Conservation (phyloP, 1,140 invertebrate species). For the Orius laevigatus region DNA sequence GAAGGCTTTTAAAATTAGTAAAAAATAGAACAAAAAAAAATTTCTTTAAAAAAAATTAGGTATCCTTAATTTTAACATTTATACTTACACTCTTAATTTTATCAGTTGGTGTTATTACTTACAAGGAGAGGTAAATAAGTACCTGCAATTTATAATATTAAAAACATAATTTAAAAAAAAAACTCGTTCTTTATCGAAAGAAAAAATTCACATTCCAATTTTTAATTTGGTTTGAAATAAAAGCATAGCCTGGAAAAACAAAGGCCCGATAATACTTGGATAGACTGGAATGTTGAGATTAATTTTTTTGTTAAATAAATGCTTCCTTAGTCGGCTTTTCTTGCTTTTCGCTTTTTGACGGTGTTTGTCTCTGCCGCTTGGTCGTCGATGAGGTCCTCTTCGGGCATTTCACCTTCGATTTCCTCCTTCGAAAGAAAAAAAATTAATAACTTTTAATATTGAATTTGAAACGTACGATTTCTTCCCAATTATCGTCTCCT, state of each 20-base stretch:
- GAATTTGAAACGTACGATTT: neutral
- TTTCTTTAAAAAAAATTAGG: too few species aligned
- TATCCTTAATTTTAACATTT: too few species aligned
- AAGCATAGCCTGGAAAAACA: neutral
- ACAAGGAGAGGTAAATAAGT: conserved; percentile 9
- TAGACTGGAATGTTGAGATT: neutral
- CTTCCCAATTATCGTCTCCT: neutral
- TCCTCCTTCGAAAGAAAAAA: conserved; percentile 10
- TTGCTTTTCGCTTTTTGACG: conserved; percentile 40
- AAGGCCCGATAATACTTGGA: neutral
- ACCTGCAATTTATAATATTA: neutral
- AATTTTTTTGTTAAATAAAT: conserved; percentile 1
- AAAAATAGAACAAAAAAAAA: too few species aligned
- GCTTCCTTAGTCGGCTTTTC: conserved; percentile 38
- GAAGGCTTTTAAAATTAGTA: too few species aligned
- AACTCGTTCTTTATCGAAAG: neutral
- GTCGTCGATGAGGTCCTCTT: conserved; percentile 33
- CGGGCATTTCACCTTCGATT: conserved; percentile 28
- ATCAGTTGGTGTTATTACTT: conserved; percentile 11
- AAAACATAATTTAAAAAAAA: conserved; percentile 2
- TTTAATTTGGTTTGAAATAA: neutral
- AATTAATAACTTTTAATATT: neutral
- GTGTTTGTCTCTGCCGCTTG: conserved; percentile 10
- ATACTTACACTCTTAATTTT: too few species aligned
- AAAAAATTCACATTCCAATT: neutral